Evolutionary conservation across 1,140 invertebrate genomes (phyloP), one percentile per base, ranked within the genome.

Genomic region (Nasonia giraulti): DNA sequence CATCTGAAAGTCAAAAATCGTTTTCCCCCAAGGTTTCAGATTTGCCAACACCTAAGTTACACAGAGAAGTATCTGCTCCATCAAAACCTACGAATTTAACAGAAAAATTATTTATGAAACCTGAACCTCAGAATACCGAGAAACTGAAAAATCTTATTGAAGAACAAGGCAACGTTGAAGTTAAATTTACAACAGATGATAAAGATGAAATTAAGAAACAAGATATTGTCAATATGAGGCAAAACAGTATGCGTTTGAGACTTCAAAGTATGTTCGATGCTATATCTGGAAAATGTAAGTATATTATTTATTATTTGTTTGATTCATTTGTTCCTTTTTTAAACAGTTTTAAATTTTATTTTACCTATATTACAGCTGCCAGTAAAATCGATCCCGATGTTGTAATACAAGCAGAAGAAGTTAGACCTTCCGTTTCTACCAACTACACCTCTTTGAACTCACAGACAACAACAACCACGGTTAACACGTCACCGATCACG

Each of bases 201-300:
- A 88, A 87, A 8, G 91, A 93, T 80, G 92, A 93, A 87, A 93
- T 93, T 37, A 90, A 89, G 71, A 93, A 90, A 69, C 90, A 90
- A 44, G 92, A 93, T 76, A 91, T 93, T 55, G 82, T 90, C 12
- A 89, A 90, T 44, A 93, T 92, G 92, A 89, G 92, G 27, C 89
- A 92, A 86, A 92, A 89, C 0, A 93, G 91, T 80, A 92, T 93
- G 92, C 90, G 90, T 37, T 87, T 90, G 0, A 90, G 91, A 74
- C 86, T 93, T 7, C 91, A 92, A 69, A 93, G 91, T 76, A 93
- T 93, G 92, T 93, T 93, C 40, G 90, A 93, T 87, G 92, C 92
- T 1, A 92, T 93, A 87, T 92, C 92, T n/a, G 92, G 92, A 10
- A 93, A 92, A 90, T 87, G 91, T 92, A 87, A 90, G 87, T 85